Percentiles rank a stretch among this genome's conserved stretches.
These are phyloP conservation scores for Temnothorax nylanderi DNA, from an alignment of 1,140 invertebrate species.

Conservation along the genomic window DNA sequence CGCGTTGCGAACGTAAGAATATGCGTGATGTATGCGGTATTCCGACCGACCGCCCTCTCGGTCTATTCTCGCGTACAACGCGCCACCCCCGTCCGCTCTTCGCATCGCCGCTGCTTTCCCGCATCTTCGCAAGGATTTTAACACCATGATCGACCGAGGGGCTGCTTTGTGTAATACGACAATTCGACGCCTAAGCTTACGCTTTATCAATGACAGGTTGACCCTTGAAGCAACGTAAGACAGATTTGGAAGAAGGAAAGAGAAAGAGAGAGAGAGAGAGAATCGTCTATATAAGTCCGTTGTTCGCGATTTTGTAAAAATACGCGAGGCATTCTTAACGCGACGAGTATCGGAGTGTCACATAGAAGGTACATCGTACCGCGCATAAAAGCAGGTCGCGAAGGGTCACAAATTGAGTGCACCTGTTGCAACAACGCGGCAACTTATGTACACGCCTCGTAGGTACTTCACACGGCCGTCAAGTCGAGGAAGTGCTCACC, in stretches of 20 bases:
- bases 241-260: background rate
- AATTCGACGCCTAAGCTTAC: too few relatives aligned
- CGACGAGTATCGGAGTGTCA: constrained; percentile 1
- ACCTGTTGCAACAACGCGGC: constrained; percentile 71
- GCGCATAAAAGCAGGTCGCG: constrained; percentile 61
- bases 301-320: constrained; percentile 2
- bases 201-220: background rate
- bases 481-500: constrained; percentile 29
- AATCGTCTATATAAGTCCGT: background rate
- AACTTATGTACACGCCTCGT: constrained; percentile 30
- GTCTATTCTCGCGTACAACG: background rate
- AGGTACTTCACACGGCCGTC: constrained; percentile 46
- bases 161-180: background rate
- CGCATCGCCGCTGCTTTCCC: background rate
- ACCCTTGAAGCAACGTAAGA: background rate
- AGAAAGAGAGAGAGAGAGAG: background rate
- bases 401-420: constrained; percentile 72
- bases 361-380: constrained; percentile 24
- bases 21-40: constrained; percentile 82
- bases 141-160: background rate
- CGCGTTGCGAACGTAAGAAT: constrained; percentile 77
- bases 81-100: background rate
- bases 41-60: constrained; percentile 55
- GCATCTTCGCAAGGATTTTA: constrained; percentile 17
- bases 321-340: constrained; percentile 16